phyloP scores from a whole-genome alignment of 1,140 invertebrate species.

The Cherax quadricarinatus region DNA sequence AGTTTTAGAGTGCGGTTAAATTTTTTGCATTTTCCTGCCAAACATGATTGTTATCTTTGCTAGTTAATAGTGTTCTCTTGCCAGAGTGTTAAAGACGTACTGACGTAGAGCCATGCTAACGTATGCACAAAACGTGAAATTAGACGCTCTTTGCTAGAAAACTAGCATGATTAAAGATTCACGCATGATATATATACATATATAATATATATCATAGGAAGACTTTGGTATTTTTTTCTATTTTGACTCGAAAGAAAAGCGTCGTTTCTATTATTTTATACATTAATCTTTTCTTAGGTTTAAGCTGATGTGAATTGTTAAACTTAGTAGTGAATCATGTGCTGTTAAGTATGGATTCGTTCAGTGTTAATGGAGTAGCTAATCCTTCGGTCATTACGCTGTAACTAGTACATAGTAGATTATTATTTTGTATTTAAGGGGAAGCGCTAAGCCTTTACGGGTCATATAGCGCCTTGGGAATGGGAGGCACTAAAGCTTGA shows the following conservation, averaged over 20 bases:
- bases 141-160: not conserved
- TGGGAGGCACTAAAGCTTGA: too few species aligned
- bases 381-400: not conserved
- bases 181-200: not conserved
- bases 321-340: not conserved
- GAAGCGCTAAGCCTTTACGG: too few species aligned
- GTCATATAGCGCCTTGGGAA: too few species aligned
- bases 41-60: not conserved
- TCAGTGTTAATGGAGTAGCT: conserved; percentile 1
- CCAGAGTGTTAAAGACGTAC: not conserved
- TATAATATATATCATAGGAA: not conserved
- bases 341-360: not conserved
- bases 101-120: not conserved
- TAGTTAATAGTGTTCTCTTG: not conserved
- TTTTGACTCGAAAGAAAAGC: conserved; percentile 3
- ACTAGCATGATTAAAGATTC: not conserved
- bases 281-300: conserved; percentile 5
- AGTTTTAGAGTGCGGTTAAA: not conserved
- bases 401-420: not conserved
- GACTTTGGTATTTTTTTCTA: not conserved
- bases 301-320: conserved; percentile 6
- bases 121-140: not conserved
- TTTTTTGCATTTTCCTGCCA: not conserved
- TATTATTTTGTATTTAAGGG: not conserved
- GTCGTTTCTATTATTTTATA: conserved; percentile 16